Conservation (phyloP, 2,113 vertebrate species). For the Carassius carassius region DNA sequence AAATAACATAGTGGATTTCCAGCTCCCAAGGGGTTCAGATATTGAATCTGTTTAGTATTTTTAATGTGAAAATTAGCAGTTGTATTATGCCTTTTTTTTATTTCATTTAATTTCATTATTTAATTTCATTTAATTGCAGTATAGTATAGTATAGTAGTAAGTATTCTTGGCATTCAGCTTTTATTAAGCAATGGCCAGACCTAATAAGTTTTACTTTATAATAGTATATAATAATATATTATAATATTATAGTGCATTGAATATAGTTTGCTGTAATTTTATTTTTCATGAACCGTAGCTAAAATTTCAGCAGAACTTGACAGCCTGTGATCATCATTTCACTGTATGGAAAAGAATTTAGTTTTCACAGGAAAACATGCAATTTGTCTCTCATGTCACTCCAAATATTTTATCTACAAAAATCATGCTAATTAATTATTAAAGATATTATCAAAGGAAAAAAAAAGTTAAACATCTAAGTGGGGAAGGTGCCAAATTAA, state of each 20-base stretch:
- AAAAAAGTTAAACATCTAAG: neutral
- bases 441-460: neutral
- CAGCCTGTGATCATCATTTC: neutral
- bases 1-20: conserved; percentile 1
- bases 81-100: no score
- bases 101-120: no score
- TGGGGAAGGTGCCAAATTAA: neutral
- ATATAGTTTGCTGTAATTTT: neutral
- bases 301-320: neutral
- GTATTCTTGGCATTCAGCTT: no score
- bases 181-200: no score
- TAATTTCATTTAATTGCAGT: no score
- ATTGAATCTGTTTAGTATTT: neutral
- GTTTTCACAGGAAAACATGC: neutral
- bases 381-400: no score
- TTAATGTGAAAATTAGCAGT: neutral
- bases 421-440: neutral
- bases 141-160: no score
- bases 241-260: no score
- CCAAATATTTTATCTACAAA: neutral
- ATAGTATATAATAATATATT: no score
- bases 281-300: neutral
- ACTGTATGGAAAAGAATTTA: neutral
- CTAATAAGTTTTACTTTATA: no score
- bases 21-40: conserved; percentile 2